A percentile compares a stretch with the other conserved stretches of the same genome.
Conservation (phyloP, 2,888 invertebrate genomes). For the Lathronympha strigana region DNA sequence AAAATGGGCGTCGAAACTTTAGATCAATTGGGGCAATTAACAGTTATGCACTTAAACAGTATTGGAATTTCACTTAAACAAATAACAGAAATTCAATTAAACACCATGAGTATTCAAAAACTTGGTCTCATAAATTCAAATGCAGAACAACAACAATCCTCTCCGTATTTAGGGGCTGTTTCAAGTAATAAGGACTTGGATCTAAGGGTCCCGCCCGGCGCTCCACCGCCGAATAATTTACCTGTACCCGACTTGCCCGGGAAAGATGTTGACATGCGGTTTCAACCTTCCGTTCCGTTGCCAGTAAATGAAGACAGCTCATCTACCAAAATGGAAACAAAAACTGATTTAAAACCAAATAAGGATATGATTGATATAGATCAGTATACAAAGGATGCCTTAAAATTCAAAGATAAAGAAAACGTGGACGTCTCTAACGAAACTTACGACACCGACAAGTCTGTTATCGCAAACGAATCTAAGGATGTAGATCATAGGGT, state of each 20-base stretch:
- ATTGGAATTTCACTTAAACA: constrained; percentile 85
- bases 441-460: constrained; percentile 64
- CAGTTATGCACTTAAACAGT: constrained; percentile 84
- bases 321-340: constrained; percentile 47
- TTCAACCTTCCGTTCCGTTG: constrained; percentile 61
- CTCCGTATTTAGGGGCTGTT: constrained; percentile 56
- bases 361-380: constrained; percentile 81
- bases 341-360: constrained; percentile 58
- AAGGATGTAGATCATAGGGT: constrained; percentile 81
- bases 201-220: constrained; percentile 73
- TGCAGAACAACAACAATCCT: constrained; percentile 60
- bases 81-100: constrained; percentile 86
- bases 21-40: constrained; percentile 85
- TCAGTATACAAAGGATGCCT: constrained; percentile 82
- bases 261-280: constrained; percentile 80
- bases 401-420: constrained; percentile 80
- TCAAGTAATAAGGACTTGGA: constrained; percentile 73
- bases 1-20: constrained; percentile 85
- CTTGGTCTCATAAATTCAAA: constrained; percentile 75
- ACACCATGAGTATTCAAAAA: constrained; percentile 84
- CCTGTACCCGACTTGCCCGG: constrained; percentile 68
- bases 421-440: constrained; percentile 76
- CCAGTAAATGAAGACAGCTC: constrained; percentile 55
- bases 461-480: constrained; percentile 59
- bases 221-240: constrained; percentile 58